A percentile compares a stretch with the other conserved stretches of the same genome.
Evolutionary conservation across 2,888 invertebrate species (phyloP).

Genomic region (Amiota minor): DNA sequence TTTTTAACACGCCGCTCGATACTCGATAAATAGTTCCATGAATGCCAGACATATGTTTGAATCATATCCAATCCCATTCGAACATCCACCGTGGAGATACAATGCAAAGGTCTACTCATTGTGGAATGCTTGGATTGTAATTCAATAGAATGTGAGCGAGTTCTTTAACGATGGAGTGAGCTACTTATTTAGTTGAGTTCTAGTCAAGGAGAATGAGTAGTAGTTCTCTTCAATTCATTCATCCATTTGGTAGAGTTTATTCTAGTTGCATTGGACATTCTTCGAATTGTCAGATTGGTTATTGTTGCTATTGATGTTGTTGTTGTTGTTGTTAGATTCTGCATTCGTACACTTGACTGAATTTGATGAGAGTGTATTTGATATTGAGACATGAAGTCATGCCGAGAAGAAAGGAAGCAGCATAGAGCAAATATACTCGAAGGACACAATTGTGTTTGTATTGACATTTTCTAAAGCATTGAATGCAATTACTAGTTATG

Average conservation of each 20-base stretch:
- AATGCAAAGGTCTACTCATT: too few species aligned
- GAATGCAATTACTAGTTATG: constrained; percentile 3
- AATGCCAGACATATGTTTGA: too few species aligned
- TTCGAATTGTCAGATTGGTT: neutral
- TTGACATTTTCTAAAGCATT: neutral
- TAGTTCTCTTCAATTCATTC: constrained; percentile 5
- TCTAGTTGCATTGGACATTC: neutral
- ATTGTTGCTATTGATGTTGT: constrained; percentile 26
- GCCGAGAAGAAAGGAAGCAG: neutral
- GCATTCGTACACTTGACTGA: constrained; percentile 46
- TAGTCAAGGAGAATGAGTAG: neutral
- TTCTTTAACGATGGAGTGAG: too few species aligned
- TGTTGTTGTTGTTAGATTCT: constrained; percentile 43
- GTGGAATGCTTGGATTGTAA: too few species aligned
- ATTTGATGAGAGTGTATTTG: constrained; percentile 47
- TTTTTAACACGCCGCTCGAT: too few species aligned
- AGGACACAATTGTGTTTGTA: neutral
- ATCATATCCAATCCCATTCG: too few species aligned
- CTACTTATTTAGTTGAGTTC: too few species aligned
- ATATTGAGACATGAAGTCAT: constrained; percentile 22
- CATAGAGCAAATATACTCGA: constrained; percentile 1
- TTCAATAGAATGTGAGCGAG: too few species aligned
- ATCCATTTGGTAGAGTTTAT: neutral
- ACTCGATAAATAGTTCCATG: too few species aligned
- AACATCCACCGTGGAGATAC: too few species aligned